Conservation (phyloP, 1,140 invertebrate genomes). For the Pseudomyrmex sp. region DNA sequence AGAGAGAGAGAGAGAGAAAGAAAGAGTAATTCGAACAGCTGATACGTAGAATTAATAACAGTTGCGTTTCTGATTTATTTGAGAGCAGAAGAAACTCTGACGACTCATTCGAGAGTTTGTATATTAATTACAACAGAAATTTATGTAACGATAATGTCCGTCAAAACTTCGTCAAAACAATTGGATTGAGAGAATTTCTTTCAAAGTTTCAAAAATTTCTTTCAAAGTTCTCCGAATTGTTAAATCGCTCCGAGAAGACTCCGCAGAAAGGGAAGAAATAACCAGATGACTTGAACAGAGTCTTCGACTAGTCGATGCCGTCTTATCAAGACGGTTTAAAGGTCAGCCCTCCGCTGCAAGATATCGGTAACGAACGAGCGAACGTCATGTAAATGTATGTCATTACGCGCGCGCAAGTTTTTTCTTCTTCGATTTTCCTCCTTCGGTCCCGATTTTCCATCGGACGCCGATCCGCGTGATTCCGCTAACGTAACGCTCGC, state of each 20-base stretch:
- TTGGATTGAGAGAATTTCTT: not conserved
- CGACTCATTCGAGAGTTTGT: no score
- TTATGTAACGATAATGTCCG: no score
- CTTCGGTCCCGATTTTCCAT: not conserved
- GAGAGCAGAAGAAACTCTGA: no score
- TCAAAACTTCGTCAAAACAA: no score
- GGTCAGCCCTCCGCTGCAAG: conserved; percentile 75
- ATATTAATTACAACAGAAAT: no score
- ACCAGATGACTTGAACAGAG: conserved; percentile 62
- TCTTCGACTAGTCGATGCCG: conserved; percentile 45
- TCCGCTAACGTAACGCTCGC: not conserved
- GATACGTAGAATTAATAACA: no score
- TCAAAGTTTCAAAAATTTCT: no score
- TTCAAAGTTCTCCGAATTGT: not conserved
- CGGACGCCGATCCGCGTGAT: conserved; percentile 1
- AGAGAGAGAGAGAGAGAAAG: no score
- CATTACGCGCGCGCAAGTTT: conserved; percentile 54
- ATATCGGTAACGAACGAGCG: conserved; percentile 72
- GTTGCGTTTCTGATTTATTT: no score
- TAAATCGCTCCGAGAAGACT: not conserved
- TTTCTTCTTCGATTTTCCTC: conserved; percentile 19
- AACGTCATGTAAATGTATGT: conserved; percentile 50
- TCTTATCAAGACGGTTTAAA: conserved; percentile 79
- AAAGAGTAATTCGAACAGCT: no score
- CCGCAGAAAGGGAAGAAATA: conserved; percentile 9